Evolutionary conservation across 2,113 vertebrate species (phyloP), one percentile per base, ranked within the genome.

Genomic region (Hiodon tergisus): DNA sequence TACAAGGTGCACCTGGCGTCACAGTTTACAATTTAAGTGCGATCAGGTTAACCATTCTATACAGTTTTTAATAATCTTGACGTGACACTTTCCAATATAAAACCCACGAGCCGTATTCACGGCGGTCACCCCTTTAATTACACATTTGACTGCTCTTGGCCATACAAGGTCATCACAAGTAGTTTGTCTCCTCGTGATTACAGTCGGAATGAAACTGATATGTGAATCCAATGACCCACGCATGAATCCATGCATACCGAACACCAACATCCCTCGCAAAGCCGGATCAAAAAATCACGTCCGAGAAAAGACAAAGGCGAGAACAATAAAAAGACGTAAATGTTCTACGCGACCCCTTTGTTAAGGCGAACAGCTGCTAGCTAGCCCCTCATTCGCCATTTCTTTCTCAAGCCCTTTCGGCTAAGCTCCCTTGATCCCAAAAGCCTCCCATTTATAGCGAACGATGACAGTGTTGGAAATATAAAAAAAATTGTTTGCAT

Each of bases 301-400:
- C 31, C 16, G 52, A 70, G 4, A 70, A 8, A 11, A 11, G 16
- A 17, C 69, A 46, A 70, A 70, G 53, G n/a, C 51, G 52, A 70
- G 52, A 70, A 46, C 31, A 9, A 52, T 53, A 31, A 17, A 55
- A 46, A 57, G 53, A 8, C n/a, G 62, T 46, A 31, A 16, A 72
- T 47, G 8, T 58, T 52, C 16, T 59, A 72, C 71, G 59, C 71
- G 16, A 65, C 60, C 52, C 62, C 72, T 74, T 74, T 74, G 72
- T 73, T 73, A 63, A 73, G 16, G 54, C 61, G 2, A 31, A 31
- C 31, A 31, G 31, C 31, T 31, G 31, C 31, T 31, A 31, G 31
- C 31, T 31, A 31, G 31, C 31, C 31, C 31, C 31, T 31, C 31
- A 31, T 31, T 31, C 31, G 31, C 13, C 50, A 16, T 59, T 53